phyloP scores from a whole-genome alignment of 2,113 vertebrate species.

The Sigmodon hispidus region DNA sequence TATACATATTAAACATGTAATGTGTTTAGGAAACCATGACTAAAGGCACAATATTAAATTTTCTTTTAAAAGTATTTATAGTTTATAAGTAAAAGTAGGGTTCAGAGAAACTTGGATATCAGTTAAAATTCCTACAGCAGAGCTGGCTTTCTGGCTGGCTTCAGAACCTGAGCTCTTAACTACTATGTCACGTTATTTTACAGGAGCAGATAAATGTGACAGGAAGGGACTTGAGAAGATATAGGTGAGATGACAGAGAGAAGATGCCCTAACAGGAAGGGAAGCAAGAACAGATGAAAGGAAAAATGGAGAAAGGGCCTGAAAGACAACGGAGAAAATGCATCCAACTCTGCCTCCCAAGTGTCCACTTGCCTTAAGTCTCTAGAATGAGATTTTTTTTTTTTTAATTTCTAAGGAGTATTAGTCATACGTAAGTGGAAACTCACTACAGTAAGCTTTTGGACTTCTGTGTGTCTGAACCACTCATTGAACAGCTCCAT shows the following conservation, averaged over 20 bases:
- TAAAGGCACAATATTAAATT: background rate
- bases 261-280: background rate
- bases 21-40: constrained; percentile 2
- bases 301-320: background rate
- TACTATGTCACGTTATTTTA: background rate
- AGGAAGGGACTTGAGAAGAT: background rate
- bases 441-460: background rate
- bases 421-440: background rate
- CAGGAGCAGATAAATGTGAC: accelerated
- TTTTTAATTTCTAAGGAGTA: background rate
- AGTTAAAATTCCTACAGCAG: background rate
- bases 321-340: background rate
- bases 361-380: background rate
- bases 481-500: background rate
- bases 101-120: background rate
- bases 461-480: background rate
- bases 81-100: background rate
- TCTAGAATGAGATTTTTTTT: background rate
- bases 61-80: background rate
- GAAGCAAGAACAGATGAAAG: background rate
- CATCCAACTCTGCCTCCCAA: background rate
- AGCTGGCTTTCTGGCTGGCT: background rate
- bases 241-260: background rate
- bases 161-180: background rate
- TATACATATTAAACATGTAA: background rate